Evolutionary conservation across 2,797 vertebrate species (phyloP).

Genomic region (Bothrops alternatus): DNA sequence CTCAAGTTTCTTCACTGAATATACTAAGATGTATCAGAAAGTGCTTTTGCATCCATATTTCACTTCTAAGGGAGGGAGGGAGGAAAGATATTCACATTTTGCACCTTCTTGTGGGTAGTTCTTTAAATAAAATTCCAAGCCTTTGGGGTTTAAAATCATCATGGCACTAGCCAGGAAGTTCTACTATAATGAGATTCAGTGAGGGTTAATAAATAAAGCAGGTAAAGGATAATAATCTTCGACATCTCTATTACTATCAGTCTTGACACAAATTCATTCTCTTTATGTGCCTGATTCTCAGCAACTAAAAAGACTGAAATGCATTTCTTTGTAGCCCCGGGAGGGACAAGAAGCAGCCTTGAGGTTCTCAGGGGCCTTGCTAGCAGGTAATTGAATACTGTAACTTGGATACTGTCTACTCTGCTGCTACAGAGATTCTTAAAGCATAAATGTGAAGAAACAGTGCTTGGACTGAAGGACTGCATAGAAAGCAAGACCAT

Average conservation of each 20-base stretch:
- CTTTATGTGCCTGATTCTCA: not conserved
- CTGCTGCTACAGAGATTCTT: not conserved
- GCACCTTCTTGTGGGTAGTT: no score
- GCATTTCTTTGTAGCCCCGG: not conserved
- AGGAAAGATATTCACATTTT: not conserved
- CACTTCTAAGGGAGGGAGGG: not conserved
- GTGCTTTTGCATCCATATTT: not conserved
- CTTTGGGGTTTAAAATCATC: not conserved
- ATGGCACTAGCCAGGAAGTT: not conserved
- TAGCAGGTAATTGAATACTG: not conserved
- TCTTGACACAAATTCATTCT: not conserved
- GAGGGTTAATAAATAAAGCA: not conserved
- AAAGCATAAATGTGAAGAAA: not conserved
- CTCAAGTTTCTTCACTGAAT: not conserved
- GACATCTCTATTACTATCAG: not conserved
- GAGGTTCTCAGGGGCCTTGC: not conserved
- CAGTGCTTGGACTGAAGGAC: not conserved
- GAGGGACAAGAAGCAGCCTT: not conserved
- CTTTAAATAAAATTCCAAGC: not conserved
- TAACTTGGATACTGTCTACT: not conserved
- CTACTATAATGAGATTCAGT: not conserved
- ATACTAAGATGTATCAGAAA: not conserved
- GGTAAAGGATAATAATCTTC: not conserved
- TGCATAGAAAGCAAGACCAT: not conserved
- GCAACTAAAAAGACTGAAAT: not conserved